phyloP scores from a whole-genome alignment of 2,113 vertebrate species.

The Rhegmatorhina hoffmannsi region DNA sequence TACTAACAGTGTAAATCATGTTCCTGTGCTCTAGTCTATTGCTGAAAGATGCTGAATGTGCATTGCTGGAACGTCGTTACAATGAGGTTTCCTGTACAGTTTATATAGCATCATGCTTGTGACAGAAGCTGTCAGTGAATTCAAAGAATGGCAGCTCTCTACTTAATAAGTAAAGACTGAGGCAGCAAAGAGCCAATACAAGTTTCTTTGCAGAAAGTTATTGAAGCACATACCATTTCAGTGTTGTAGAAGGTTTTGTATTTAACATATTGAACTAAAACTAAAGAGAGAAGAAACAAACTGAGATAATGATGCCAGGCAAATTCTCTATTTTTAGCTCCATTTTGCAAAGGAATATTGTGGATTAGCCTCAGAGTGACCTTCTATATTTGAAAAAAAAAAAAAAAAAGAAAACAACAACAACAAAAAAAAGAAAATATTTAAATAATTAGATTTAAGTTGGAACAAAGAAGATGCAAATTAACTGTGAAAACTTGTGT shows the following conservation, averaged over 20 bases:
- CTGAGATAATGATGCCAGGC: not conserved
- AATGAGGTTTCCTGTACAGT: not conserved
- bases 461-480: slow-evolving; percentile 37
- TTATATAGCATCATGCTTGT: not conserved
- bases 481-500: not conserved
- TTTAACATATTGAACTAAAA: not conserved
- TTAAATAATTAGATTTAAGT: not conserved
- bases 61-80: not conserved
- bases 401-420: no score
- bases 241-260: not conserved
- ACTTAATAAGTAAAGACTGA: not conserved
- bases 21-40: not conserved
- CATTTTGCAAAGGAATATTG: not conserved
- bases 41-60: not conserved
- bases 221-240: not conserved
- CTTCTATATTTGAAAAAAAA: not conserved
- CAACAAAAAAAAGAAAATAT: rapidly evolving
- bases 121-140: not conserved
- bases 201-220: not conserved
- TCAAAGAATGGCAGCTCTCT: not conserved
- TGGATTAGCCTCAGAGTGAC: not conserved
- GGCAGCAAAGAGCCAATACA: not conserved
- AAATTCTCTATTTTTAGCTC: not conserved
- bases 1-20: not conserved
- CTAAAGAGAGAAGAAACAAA: not conserved